Percentiles rank a stretch among this genome's conserved stretches.
phyloP scores from a whole-genome alignment of 1,140 invertebrate genomes.

The Tigriopus japonicus region DNA sequence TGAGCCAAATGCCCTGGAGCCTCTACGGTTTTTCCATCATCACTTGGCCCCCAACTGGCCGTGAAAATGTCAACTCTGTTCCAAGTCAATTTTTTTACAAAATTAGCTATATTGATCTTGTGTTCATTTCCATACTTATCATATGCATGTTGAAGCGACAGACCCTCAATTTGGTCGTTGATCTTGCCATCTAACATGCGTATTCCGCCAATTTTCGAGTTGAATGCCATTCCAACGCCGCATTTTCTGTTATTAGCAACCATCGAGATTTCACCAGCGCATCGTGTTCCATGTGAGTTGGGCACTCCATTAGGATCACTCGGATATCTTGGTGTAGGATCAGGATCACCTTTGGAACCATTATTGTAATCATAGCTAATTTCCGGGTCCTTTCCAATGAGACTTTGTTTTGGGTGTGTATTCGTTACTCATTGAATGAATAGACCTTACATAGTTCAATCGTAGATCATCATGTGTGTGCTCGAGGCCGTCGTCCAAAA shows the following conservation, averaged over 20 bases:
- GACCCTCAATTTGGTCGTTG: slow-evolving; percentile 69
- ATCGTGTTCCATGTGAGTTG: slow-evolving; percentile 25
- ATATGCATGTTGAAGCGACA: slow-evolving; percentile 42
- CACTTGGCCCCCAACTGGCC: slow-evolving; percentile 74
- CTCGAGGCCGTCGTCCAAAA: slow-evolving; percentile 72
- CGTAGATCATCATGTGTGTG: slow-evolving; percentile 55
- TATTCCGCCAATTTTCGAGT: slow-evolving; percentile 37
- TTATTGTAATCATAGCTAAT: slow-evolving; percentile 73
- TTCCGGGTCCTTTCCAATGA: slow-evolving; percentile 41
- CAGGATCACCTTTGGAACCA: slow-evolving; percentile 32
- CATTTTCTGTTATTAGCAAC: slow-evolving; percentile 23
- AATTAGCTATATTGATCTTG: too few species aligned
- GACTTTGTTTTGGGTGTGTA: slow-evolving; percentile 14
- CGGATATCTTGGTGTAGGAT: slow-evolving; percentile 48
- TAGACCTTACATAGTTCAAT: slow-evolving; percentile 51
- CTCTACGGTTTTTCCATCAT: slow-evolving; percentile 71
- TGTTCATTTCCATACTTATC: slow-evolving; percentile 26
- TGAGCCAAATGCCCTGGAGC: slow-evolving; percentile 61
- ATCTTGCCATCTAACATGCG: slow-evolving; percentile 76
- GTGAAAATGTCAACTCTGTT: slow-evolving; percentile 62
- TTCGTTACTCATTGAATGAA: slow-evolving; percentile 13
- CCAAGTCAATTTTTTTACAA: neutral
- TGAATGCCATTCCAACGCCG: slow-evolving; percentile 24
- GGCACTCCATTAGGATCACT: slow-evolving; percentile 25
- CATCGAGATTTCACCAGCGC: slow-evolving; percentile 24